These are phyloP conservation scores for Setipinna tenuifilis DNA, from an alignment of 2,797 vertebrate species.

Conservation along the genomic window DNA sequence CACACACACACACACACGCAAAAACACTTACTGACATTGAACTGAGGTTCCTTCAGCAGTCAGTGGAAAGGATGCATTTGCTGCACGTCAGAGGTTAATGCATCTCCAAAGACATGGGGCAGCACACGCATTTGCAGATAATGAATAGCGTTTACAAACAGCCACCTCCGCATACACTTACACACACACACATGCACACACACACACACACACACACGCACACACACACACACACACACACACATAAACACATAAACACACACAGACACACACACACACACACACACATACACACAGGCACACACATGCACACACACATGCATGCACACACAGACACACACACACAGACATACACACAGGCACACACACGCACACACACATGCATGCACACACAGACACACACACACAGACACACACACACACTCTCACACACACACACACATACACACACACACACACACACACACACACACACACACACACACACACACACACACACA, in stretches of 20 bases:
- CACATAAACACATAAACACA: slow-evolving; percentile 28
- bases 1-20: too few species aligned
- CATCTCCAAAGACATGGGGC: not conserved
- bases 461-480: too few species aligned
- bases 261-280: slow-evolving; percentile 37
- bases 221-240: slow-evolving; percentile 47
- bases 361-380: too few species aligned
- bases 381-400: too few species aligned
- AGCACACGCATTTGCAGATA: not conserved
- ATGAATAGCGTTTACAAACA: not conserved
- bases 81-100: not conserved
- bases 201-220: slow-evolving; percentile 34
- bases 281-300: not conserved
- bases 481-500: not conserved
- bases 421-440: too few species aligned
- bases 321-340: slow-evolving; percentile 17
- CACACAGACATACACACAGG: too few species aligned
- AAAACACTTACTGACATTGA: not conserved
- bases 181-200: too few species aligned
- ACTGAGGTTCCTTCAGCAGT: not conserved
- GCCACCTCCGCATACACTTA: not conserved
- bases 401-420: too few species aligned
- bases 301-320: slow-evolving; percentile 20
- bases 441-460: not conserved
- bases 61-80: slow-evolving; percentile 9